Evolutionary conservation across 2,888 invertebrate genomes (phyloP).

Genomic region (Eilema depressum): DNA sequence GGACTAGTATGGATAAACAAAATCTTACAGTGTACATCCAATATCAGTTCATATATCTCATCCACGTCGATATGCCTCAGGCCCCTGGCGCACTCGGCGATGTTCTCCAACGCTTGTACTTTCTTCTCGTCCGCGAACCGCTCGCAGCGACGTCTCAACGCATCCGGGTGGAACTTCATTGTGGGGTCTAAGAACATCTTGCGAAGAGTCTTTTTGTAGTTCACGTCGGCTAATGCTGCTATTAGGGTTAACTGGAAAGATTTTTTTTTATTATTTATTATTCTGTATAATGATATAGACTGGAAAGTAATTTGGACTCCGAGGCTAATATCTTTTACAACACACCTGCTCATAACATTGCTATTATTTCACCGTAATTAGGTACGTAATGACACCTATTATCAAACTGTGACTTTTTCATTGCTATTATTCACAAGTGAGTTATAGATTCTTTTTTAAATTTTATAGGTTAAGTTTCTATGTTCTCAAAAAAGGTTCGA

Average conservation of each 20-base stretch:
- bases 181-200: constrained; percentile 84
- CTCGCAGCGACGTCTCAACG: constrained; percentile 84
- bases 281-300: background rate
- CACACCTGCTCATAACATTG: no score
- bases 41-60: constrained; percentile 79
- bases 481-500: no score
- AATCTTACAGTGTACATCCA: constrained; percentile 83
- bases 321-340: no score
- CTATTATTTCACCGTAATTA: no score
- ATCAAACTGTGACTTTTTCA: no score
- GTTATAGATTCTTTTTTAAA: no score
- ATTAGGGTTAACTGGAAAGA: constrained; percentile 75
- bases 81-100: constrained; percentile 72
- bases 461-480: no score
- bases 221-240: constrained; percentile 85
- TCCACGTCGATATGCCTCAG: constrained; percentile 69
- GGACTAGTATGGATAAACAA: no score
- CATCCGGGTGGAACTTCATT: constrained; percentile 83
- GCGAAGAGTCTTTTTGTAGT: constrained; percentile 81
- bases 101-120: constrained; percentile 62
- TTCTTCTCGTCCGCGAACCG: constrained; percentile 76
- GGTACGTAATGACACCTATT: no score
- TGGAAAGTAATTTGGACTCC: no score
- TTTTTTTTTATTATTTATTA: background rate
- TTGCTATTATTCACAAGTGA: no score